Base-by-base conservation (phyloP, 1,140 invertebrate species). In the Sarcophaga bullata region DNA sequence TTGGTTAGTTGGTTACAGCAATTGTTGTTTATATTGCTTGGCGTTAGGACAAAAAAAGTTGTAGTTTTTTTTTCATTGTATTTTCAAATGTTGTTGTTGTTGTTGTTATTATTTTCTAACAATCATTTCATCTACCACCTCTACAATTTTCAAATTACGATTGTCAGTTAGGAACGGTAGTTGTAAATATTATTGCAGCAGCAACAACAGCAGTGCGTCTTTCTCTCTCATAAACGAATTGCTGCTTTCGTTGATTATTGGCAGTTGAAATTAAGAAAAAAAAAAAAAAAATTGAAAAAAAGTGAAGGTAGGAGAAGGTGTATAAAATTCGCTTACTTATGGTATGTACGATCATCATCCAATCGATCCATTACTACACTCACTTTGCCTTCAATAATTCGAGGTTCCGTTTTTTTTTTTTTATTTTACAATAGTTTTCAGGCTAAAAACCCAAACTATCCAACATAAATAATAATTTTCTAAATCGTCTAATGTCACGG, bases 401-500 rank as follows among this genome's bases (percentile, higher is more conserved):
- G 25, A 37, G 25, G 25, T 37, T 37, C 25, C 1, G 4, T 37
- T 37, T 62, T 62, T 58, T 3, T n/a, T 13, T 13, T 58, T 19
- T n/a, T n/a, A 25, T 68, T 68, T 25, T 68, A 25, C 15, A n/a
- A n/a, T n/a, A 68, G 8, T 1, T 17, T 19, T 68, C 62, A 19
- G 6, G 62, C 62, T 68, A 68, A 68, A 19, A 68, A 13, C 6
- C 15, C 8, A 68, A 68, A 9, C 25, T 37, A 37, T 37, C 25
- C 25, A 37, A 37, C 62, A 68, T 68, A 68, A 68, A 68, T 68
- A 68, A 68, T 68, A 68, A 68, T 68, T 68, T 68, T 68, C 62
- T 68, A 68, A 68, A 68, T 68, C 62, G n/a, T 68, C 62, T 68
- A 68, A 19, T 68, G 62, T 68, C 62, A 68, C 19, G 62, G 62